Conservation (phyloP, 1,140 invertebrate genomes). For the Mactra quadrangularis region DNA sequence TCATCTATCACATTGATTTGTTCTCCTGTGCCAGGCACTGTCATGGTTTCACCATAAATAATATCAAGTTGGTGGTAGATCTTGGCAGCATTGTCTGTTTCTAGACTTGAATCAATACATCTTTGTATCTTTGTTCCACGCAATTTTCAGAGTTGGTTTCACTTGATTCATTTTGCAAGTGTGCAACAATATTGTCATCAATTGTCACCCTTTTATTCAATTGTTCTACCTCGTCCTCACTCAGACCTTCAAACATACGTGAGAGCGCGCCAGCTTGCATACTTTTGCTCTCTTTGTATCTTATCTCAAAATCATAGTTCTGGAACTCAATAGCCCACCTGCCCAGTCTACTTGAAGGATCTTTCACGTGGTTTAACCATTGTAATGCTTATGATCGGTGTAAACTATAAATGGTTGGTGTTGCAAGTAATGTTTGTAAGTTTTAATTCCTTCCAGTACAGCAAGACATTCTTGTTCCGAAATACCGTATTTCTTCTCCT, state of each 20-base stretch:
- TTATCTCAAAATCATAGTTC: constrained; percentile 31
- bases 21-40: too few relatives aligned
- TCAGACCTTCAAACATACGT: not conserved
- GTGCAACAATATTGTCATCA: constrained; percentile 2
- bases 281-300: not conserved
- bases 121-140: not conserved
- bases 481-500: constrained; percentile 47
- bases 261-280: not conserved
- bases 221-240: not conserved
- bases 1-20: not conserved
- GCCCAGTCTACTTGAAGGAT: not conserved
- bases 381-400: constrained; percentile 40
- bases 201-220: too few relatives aligned
- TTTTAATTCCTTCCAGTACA: constrained; percentile 51
- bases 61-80: too few relatives aligned
- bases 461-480: constrained; percentile 50
- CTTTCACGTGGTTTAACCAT: constrained; percentile 3
- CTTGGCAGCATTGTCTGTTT: not conserved
- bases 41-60: too few relatives aligned
- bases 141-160: not conserved
- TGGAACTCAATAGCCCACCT: constrained; percentile 52
- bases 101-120: not conserved
- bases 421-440: constrained; percentile 25
- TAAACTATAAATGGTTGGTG: constrained; percentile 24
- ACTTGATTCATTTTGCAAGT: not conserved